A percentile compares a stretch with the other conserved stretches of the same genome.
phyloP scores from a whole-genome alignment of 2,113 vertebrate genomes.

The Pheucticus melanocephalus region DNA sequence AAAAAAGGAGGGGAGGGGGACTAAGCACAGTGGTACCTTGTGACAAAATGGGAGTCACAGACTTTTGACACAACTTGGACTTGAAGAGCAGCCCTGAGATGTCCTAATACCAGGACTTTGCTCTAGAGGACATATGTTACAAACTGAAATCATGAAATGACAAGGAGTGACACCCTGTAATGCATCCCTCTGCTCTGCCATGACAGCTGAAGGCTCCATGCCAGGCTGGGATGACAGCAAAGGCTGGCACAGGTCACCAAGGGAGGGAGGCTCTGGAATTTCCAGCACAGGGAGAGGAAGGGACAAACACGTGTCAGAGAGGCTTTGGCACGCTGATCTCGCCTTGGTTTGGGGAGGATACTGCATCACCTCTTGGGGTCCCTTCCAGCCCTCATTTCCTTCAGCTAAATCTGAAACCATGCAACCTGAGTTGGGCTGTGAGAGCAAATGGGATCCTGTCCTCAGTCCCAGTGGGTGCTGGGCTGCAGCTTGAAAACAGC shows the following conservation, averaged over 20 bases:
- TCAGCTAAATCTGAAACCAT: background rate
- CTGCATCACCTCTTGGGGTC: background rate
- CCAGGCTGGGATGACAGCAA: background rate
- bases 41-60: background rate
- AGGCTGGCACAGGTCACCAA: background rate
- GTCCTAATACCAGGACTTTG: background rate
- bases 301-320: background rate
- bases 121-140: slow-evolving; percentile 18
- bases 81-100: background rate
- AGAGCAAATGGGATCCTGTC: background rate
- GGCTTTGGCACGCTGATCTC: background rate
- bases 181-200: background rate
- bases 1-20: background rate
- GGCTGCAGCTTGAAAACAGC: background rate
- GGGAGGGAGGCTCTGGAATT: background rate
- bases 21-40: background rate
- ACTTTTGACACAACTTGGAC: background rate
- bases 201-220: slow-evolving; percentile 1
- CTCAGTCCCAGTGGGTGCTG: background rate
- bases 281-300: background rate
- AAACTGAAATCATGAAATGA: slow-evolving; percentile 2
- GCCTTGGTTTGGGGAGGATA: background rate
- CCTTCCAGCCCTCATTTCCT: background rate
- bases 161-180: background rate
- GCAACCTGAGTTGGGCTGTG: background rate